Evolutionary conservation across 1,140 invertebrate genomes (phyloP).

Genomic region (Anagrus nilaparvatae): DNA sequence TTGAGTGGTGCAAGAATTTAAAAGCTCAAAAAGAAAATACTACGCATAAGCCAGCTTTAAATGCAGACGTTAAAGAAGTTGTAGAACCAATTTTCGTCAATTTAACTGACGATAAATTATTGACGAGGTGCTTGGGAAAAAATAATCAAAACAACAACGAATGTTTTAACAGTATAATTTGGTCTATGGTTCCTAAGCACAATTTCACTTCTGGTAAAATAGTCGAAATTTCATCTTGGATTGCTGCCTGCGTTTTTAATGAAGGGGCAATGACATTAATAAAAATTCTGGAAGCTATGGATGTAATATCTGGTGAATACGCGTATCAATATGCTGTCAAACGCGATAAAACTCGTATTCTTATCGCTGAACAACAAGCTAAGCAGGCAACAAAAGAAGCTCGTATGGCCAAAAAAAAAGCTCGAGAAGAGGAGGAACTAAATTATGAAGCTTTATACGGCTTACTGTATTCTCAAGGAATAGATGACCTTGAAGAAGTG

Average conservation of each 20-base stretch:
- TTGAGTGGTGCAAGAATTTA: conserved; percentile 7
- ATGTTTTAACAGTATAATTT: conserved; percentile 14
- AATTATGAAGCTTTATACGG: no score
- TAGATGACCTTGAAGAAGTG: no score
- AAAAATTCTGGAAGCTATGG: conserved; percentile 14
- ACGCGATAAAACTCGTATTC: conserved; percentile 6
- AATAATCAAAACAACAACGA: conserved; percentile 12
- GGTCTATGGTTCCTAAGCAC: conserved; percentile 12
- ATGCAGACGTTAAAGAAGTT: conserved; percentile 8
- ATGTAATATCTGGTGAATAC: background rate
- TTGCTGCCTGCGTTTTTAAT: conserved; percentile 11
- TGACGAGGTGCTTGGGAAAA: conserved; percentile 10
- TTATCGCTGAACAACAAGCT: conserved; percentile 3
- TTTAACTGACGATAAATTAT: conserved; percentile 8
- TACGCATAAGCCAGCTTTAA: conserved; percentile 8
- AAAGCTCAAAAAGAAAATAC: conserved; percentile 8
- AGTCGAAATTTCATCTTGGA: conserved; percentile 3
- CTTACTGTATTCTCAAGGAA: no score
- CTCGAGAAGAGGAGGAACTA: no score
- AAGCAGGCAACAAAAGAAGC: conserved; percentile 8
- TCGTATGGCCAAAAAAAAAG: conserved; percentile 5
- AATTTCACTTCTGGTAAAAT: conserved; percentile 2
- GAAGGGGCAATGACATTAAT: conserved; percentile 9
- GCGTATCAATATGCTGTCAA: background rate
- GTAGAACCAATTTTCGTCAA: conserved; percentile 16